Base-by-base conservation (phyloP, 2,888 invertebrate species). In the Tiliacea aurago region DNA sequence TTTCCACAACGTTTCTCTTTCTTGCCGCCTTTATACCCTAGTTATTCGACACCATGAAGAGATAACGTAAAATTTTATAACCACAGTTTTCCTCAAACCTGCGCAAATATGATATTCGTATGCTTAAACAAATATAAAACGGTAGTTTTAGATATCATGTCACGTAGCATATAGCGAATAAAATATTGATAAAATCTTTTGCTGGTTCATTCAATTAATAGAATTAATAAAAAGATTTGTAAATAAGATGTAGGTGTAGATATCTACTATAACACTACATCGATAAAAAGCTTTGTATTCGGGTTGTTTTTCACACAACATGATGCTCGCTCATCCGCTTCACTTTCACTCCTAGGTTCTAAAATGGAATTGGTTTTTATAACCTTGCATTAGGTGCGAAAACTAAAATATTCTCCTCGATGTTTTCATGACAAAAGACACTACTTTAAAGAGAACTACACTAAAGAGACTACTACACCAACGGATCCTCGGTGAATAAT, bases 1-100 rank as follows among this genome's bases (percentile, higher is more conserved):
- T 64, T 76, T 56, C 59, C 43, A 49, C 80, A 61, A 68, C 20
- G 28, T 53, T 70, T 51, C 33, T 28, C 23, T 37, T 28, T 43
- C 41, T 64, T 18, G 18, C 61, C 49, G 62, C 53, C 65, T 82
- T 73, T 81, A 41, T 70, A 58, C 45, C 53, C 69, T 78, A 82
- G 64, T 78, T 78, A 78, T 73, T 73, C 51, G 59, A 65, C 61
- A 68, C 20, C 61, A 62, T 68, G 45, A 58, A 78, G 56, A 64
- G 45, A 65, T 72, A 51, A 61, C 67, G 53, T 82, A 65, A 56
- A 70, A 51, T 70, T 73, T 65, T 73, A 73, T 61, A 47, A n/a
- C 53, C 20, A 58, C 7, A 45, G 51, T 28, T 62, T 68, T 49
- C 18, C 53, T 45, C 11, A 15, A 61, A 49, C 45, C 20, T 49